Evolutionary conservation across 2,888 invertebrate genomes (phyloP), one percentile per base, ranked within the genome.

Genomic region (Rotaria socialis): DNA sequence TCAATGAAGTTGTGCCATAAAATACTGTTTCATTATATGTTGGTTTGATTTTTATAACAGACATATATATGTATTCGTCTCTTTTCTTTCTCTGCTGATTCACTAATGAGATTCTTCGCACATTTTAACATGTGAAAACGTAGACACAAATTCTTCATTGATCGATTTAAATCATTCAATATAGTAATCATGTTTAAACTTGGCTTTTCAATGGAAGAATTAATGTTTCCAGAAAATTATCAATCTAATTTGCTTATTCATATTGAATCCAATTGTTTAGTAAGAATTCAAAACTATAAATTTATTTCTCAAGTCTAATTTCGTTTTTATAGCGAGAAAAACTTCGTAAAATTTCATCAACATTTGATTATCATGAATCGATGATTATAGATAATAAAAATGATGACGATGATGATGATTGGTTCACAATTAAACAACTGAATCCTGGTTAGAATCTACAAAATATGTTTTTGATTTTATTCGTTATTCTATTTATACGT

Each of bases 201-300:
- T 7, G 80, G 80, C n/a, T 80, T 47, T 47, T 47, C 47, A 47
- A 47, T 80, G n/a, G 80, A 80, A 80, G 80, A 80, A 80, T 47
- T 80, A 16, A 80, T 80, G 80, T 80, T 80, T 80, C 80, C 80
- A 10, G 80, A 80, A 47, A 80, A 80, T 47, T 80, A 80, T 47
- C 43, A 80, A 47, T 43, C 22, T 16, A 47, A 80, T 80, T 1
- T 47, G 47, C 47, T 80, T 35, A 19, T 14, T 4, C 35, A 67
- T 67, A 35, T 35, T 14, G 67, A 67, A 67, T 27, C 35, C 6
- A 27, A 67, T 19, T 41, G 35, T 67, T 35, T 27, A 35, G 67
- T 67, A 19, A 67, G 67, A 19, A 55, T 55, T 55, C 22, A 55
- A 55, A 22, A 22, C 3, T 55, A 22, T 55, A 19, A 55, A 4